Base-by-base conservation (phyloP, 1,140 invertebrate species). In the Neodiprion virginianus region DNA sequence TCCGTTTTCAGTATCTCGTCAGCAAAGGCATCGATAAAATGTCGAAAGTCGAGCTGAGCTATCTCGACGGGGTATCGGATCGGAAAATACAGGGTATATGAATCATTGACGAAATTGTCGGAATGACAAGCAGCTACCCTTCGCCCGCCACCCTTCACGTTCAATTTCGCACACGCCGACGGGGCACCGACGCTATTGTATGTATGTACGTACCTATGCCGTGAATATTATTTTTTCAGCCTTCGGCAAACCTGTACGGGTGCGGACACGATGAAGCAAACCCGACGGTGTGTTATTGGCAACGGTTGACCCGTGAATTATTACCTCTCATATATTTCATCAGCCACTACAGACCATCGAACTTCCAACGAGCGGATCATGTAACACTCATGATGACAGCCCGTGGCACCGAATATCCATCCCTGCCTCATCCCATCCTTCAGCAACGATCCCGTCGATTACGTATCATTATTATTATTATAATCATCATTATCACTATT, bases 351-450 rank as follows among this genome's bases (percentile, higher is more conserved):
- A 61, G 53, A 61, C 53, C 53, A 61, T 61, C 53, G 53, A 61
- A 61, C 53, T 12, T 61, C 53, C 53, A 61, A 61, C n/a, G 53
- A 61, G n/a, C 53, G 53, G 53, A 61, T 61, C 53, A 61, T 61
- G 53, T 61, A 17, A 61, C 53, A 61, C 53, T 61, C 53, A 61
- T 61, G 53, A 17, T 61, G 53, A 61, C 53, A 61, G 53, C 53
- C 11, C 53, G 53, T 14, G 7, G 53, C 4, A 14, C 8, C 53
- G 53, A 61, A 61, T 40, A 40, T 40, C 28, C 28, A 40, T 40
- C 28, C 28, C 28, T 40, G 28, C 28, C 28, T 40, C 28, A 40
- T 0, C 28, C 28, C 28, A 40, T 5, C 28, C 28, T 40, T 40
- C 28, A 40, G 28, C 28, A 3, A 40, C 2, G 28, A 40, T 4